Conservation (phyloP, 2,797 vertebrate species). For the Sebastes trivittatus region DNA sequence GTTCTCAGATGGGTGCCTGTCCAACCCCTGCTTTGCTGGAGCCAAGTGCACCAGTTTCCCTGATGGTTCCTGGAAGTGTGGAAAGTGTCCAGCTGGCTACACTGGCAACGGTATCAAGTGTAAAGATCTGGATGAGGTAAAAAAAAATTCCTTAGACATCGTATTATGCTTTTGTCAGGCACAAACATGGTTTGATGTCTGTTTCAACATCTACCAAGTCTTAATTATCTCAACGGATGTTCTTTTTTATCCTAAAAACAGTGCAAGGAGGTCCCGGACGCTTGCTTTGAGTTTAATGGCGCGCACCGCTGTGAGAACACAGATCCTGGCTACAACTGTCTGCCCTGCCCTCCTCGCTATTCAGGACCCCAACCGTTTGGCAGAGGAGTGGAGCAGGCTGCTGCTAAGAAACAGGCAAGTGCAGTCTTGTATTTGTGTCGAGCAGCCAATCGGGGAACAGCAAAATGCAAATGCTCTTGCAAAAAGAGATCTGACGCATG, state of each 20-base stretch:
- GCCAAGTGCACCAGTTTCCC: constrained; percentile 91
- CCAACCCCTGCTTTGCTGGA: constrained; percentile 95
- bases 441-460: neutral
- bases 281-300: constrained; percentile 93
- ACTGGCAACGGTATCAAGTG: constrained; percentile 92
- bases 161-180: neutral
- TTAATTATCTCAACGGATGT: neutral
- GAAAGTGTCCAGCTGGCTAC: constrained; percentile 92
- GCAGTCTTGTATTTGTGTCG: constrained; percentile 1
- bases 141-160: neutral
- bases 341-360: constrained; percentile 93
- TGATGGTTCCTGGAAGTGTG: constrained; percentile 97
- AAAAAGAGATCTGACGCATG: neutral
- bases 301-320: constrained; percentile 97
- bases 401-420: constrained; percentile 91
- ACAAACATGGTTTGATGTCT: neutral
- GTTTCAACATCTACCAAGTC: neutral
- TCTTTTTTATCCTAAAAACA: constrained; percentile 55
- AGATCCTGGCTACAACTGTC: constrained; percentile 95
- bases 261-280: constrained; percentile 93
- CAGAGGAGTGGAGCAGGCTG: constrained; percentile 89
- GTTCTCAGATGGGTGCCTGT: constrained; percentile 93
- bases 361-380: constrained; percentile 93
- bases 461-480: neutral
- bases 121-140: constrained; percentile 94